These are phyloP conservation scores for Macrochelys suwanniensis DNA, from an alignment of 2,797 vertebrate species.

Conservation along the genomic window DNA sequence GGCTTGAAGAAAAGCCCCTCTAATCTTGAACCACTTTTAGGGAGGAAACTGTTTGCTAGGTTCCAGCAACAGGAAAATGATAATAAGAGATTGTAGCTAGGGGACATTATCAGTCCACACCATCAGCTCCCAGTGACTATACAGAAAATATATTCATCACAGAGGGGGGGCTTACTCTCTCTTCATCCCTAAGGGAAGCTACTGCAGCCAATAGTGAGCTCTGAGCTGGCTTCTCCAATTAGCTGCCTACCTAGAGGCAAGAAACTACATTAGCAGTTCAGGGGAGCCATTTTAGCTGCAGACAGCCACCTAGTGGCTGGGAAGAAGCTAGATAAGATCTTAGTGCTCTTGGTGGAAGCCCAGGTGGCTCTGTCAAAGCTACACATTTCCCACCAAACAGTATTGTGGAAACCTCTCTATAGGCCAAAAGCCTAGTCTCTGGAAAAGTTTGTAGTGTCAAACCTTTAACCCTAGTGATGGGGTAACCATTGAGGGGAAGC, in stretches of 20 bases:
- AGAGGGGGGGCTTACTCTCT: neutral
- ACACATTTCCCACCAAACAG: neutral
- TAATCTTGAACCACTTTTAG: neutral
- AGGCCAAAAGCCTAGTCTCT: neutral
- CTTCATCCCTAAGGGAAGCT: neutral
- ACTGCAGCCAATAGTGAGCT: neutral
- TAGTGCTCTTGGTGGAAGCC: neutral
- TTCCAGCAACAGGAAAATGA: neutral
- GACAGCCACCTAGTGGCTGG: neutral
- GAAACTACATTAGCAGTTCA: neutral
- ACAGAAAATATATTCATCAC: neutral
- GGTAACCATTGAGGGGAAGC: neutral
- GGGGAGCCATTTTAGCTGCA: neutral
- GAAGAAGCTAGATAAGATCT: neutral
- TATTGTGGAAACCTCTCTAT: neutral
- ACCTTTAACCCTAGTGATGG: neutral
- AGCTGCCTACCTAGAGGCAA: neutral
- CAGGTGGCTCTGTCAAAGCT: neutral
- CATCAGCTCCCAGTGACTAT: neutral
- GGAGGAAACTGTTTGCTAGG: neutral
- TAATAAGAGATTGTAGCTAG: neutral
- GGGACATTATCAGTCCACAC: constrained; percentile 21
- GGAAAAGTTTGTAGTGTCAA: neutral
- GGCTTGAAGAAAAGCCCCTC: constrained; percentile 32
- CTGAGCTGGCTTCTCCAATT: neutral